These are phyloP conservation scores for Eupleurogrammus muticus DNA, from an alignment of 2,797 vertebrate genomes.

Conservation along the genomic window DNA sequence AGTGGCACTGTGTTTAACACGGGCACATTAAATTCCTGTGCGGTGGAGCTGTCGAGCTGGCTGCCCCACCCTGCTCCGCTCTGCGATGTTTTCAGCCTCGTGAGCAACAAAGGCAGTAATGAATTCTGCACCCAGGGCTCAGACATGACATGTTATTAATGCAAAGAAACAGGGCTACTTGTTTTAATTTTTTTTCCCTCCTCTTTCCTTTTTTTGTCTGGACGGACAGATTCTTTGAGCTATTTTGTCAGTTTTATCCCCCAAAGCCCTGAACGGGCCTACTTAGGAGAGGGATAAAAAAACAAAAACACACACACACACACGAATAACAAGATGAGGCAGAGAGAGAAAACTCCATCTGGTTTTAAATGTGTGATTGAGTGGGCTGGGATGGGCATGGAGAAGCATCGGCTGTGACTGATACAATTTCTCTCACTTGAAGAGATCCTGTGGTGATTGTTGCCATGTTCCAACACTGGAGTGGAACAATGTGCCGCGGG, in stretches of 20 bases:
- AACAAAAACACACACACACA: not conserved
- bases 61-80: conserved; percentile 62
- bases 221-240: conserved; percentile 45
- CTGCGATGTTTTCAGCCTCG: conserved; percentile 50
- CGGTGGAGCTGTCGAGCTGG: conserved; percentile 42
- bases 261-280: conserved; percentile 22
- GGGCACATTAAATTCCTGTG: conserved; percentile 35
- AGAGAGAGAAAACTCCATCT: conserved; percentile 48
- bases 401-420: conserved; percentile 74
- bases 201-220: conserved; percentile 32
- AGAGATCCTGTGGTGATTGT: conserved; percentile 75
- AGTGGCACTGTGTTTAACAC: conserved; percentile 25
- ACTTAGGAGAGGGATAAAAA: conserved; percentile 35
- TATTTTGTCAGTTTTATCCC: conserved; percentile 51
- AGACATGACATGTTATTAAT: conserved; percentile 47
- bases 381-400: conserved; percentile 65
- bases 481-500: conserved; percentile 74
- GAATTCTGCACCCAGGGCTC: conserved; percentile 45
- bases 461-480: conserved; percentile 72
- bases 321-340: conserved; percentile 40
- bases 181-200: conserved; percentile 26
- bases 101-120: conserved; percentile 59
- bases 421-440: conserved; percentile 76
- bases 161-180: conserved; percentile 24
- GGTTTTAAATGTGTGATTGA: conserved; percentile 74